Percentiles rank a stretch among this genome's conserved stretches.
phyloP scores from a whole-genome alignment of 1,140 invertebrate genomes.

The Danaus plexippus region DNA sequence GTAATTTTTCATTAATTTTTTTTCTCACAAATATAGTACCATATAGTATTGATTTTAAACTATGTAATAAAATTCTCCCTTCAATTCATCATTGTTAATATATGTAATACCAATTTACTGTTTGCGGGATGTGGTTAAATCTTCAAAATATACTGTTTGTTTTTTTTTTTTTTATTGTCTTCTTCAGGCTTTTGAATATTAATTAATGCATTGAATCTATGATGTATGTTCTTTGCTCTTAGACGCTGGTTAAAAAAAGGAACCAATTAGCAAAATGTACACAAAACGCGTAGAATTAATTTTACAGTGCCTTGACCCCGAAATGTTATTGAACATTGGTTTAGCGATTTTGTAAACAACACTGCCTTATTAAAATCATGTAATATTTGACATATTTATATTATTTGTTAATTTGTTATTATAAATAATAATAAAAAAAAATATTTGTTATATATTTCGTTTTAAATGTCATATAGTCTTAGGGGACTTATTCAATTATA shows the following conservation, averaged over 20 bases:
- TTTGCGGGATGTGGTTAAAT: too few species aligned
- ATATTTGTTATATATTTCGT: too few species aligned
- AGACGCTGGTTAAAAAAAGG: conserved; percentile 15
- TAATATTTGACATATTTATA: conserved; percentile 3
- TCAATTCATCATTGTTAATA: neutral
- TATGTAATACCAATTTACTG: neutral
- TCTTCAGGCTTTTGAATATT: too few species aligned
- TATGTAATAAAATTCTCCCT: too few species aligned
- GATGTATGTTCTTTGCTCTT: conserved; percentile 11
- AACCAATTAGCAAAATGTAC: conserved; percentile 17
- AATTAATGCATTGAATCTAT: neutral
- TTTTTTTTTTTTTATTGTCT: neutral
- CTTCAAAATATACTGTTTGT: too few species aligned
- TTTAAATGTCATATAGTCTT: too few species aligned
- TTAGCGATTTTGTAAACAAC: conserved; percentile 14
- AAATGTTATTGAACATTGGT: conserved; percentile 9
- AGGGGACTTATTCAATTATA: conserved; percentile 4
- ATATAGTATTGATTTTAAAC: too few species aligned
- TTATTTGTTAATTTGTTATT: conserved; percentile 6
- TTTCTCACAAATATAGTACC: too few species aligned
- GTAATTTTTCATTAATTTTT: too few species aligned
- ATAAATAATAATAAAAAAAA: too few species aligned
- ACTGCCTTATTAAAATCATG: conserved; percentile 18
- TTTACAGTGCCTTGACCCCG: conserved; percentile 23
- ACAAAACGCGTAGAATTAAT: conserved; percentile 19